Evolutionary conservation across 2,888 invertebrate genomes (phyloP).

Genomic region (Hemistola chrysoprasaria): DNA sequence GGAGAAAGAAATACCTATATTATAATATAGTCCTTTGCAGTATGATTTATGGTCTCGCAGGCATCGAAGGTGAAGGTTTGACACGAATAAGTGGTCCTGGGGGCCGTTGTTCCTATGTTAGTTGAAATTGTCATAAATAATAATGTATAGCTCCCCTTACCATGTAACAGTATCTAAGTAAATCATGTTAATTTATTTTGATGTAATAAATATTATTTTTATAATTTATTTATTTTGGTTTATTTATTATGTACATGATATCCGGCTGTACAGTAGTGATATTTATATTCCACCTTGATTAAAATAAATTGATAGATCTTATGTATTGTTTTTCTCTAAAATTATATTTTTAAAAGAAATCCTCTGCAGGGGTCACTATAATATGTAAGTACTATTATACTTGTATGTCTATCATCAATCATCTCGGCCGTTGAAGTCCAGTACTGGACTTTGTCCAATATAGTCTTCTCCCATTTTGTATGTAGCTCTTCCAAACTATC

Average conservation of each 20-base stretch:
- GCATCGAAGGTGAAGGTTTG: too few species aligned
- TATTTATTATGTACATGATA: constrained; percentile 35
- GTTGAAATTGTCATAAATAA: constrained; percentile 36
- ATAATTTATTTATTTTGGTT: constrained; percentile 34
- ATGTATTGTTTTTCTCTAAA: constrained; percentile 18
- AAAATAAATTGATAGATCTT: constrained; percentile 37
- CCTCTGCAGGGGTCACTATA: not conserved
- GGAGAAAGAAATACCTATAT: too few species aligned
- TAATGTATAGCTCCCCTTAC: constrained; percentile 41
- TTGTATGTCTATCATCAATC: not conserved
- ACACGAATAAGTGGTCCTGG: too few species aligned
- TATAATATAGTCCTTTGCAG: too few species aligned
- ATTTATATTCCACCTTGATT: constrained; percentile 25
- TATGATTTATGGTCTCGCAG: too few species aligned
- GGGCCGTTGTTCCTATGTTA: constrained; percentile 30
- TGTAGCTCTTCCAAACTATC: too few species aligned
- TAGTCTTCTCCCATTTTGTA: too few species aligned
- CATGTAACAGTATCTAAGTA: constrained; percentile 45
- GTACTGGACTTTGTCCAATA: too few species aligned
- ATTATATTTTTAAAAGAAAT: not conserved
- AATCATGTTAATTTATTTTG: constrained; percentile 59
- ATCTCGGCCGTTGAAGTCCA: too few species aligned
- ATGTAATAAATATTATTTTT: constrained; percentile 54
- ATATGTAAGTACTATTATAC: not conserved
- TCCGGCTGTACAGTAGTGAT: constrained; percentile 30